Evolutionary conservation across 2,888 invertebrate species (phyloP), one percentile per base, ranked within the genome.

Genomic region (Ophion costatus): DNA sequence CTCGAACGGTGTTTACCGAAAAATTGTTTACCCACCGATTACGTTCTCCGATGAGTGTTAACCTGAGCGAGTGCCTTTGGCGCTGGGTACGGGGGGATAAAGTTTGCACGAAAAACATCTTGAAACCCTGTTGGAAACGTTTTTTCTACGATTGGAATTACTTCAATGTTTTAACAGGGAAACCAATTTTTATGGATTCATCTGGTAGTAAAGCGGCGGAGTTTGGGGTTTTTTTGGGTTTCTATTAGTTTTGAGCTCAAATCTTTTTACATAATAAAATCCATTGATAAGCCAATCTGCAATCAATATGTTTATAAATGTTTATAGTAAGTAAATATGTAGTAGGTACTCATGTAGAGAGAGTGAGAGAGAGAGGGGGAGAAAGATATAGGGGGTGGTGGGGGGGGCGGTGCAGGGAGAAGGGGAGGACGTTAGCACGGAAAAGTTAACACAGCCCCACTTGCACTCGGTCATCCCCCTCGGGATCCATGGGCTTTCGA

Each of bases 1-100:
- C 20, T 75, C 75, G 45, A 33, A 42, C 56, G 56, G 56, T 76
- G 76, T 76, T 76, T 76, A 76, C 76, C 66, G 63, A 76, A 75
- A 82, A 84, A 87, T 83, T 88, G 83, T 86, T 87, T 87, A 84
- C 83, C 86, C 81, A 88, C 85, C 84, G 80, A 77, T 76, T 84
- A 76, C n/a, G n/a, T 69, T 86, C 89, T 86, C 84, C 77, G 85
- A 86, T 86, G 83, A 86, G 80, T 80, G 89, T 88, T 81, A 85
- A 82, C 84, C 86, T 84, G 81, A 85, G 85, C 82, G 85, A 82
- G 79, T 78, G 42, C 61, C 33, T 33, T 75, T 74, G 67, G 73
- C 83, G 70, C 79, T 83, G 80, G 69, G 56, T 9, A 5, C 51
- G 42, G 10, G 79, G 75, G 70, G 64, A 29, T 20, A 74, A 45